Conservation (phyloP, 2,797 vertebrate species). For the Phrynocephalus forsythii region DNA sequence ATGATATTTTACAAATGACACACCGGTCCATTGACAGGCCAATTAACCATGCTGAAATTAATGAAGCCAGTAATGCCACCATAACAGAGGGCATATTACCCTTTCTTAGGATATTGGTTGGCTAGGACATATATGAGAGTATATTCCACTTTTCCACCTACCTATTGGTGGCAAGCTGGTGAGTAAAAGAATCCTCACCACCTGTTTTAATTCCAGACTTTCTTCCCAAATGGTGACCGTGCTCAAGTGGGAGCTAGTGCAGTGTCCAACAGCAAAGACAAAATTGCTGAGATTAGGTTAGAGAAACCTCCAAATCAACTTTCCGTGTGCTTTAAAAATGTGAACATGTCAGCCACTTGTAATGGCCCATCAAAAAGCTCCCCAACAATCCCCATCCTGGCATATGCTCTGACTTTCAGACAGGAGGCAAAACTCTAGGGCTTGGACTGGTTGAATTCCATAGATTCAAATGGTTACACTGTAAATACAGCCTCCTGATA, state of each 20-base stretch:
- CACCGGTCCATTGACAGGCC: neutral
- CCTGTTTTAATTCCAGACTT: neutral
- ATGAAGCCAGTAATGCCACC: neutral
- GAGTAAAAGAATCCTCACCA: neutral
- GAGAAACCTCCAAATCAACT: neutral
- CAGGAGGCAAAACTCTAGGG: no score
- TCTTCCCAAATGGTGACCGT: neutral
- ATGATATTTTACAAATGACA: neutral
- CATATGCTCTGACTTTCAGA: neutral
- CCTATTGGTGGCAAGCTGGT: no score
- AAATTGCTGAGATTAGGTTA: neutral
- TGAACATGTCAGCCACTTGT: neutral
- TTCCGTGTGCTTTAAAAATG: neutral
- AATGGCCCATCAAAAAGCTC: neutral
- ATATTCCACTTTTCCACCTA: no score
- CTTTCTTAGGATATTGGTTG: neutral
- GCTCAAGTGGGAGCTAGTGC: neutral
- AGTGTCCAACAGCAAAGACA: neutral
- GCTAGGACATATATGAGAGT: neutral
- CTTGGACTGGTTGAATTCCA: neutral
- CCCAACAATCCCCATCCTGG: neutral
- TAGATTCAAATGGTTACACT: neutral
- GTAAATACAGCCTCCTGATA: neutral
- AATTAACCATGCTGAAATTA: neutral
- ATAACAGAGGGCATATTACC: neutral